A percentile compares a stretch with the other conserved stretches of the same genome.
Evolutionary conservation across 1,140 invertebrate genomes (phyloP).

Genomic region (Zaprionus davidi): DNA sequence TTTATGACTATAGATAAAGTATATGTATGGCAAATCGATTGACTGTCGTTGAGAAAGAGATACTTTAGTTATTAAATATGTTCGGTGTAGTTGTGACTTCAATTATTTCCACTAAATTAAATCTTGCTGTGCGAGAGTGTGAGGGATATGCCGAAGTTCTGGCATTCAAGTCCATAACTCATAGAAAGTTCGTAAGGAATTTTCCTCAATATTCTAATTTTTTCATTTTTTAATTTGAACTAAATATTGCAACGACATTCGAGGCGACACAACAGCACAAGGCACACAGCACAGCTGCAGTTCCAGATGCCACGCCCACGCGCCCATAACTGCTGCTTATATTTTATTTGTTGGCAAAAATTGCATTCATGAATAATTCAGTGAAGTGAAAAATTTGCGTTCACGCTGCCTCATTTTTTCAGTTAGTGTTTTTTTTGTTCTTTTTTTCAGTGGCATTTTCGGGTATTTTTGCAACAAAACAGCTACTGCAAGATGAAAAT

Average conservation of each 20-base stretch:
- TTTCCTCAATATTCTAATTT: constrained; percentile 33
- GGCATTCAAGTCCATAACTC: constrained; percentile 62
- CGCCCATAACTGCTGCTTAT: constrained; percentile 61
- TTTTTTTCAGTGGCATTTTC: constrained; percentile 44
- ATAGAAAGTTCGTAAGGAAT: constrained; percentile 51
- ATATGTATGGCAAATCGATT: neutral
- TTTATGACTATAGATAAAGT: neutral
- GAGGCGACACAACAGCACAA: constrained; percentile 55
- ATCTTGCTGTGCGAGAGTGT: neutral
- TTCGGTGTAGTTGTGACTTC: neutral
- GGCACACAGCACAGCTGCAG: constrained; percentile 35
- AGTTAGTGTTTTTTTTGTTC: constrained; percentile 1
- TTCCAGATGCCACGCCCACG: constrained; percentile 22
- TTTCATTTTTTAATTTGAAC: constrained; percentile 68
- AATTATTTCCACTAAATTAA: constrained; percentile 64
- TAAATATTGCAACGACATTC: constrained; percentile 68
- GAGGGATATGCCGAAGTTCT: neutral
- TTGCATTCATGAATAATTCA: constrained; percentile 82
- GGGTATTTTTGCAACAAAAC: constrained; percentile 40
- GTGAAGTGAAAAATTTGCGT: constrained; percentile 78
- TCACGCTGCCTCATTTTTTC: constrained; percentile 28
- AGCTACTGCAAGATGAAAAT: constrained; percentile 55
- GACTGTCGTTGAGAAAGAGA: neutral
- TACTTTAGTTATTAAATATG: neutral
- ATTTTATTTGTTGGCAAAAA: constrained; percentile 82